Conservation (phyloP, 2,113 vertebrate genomes). For the Syrrhaptes paradoxus region DNA sequence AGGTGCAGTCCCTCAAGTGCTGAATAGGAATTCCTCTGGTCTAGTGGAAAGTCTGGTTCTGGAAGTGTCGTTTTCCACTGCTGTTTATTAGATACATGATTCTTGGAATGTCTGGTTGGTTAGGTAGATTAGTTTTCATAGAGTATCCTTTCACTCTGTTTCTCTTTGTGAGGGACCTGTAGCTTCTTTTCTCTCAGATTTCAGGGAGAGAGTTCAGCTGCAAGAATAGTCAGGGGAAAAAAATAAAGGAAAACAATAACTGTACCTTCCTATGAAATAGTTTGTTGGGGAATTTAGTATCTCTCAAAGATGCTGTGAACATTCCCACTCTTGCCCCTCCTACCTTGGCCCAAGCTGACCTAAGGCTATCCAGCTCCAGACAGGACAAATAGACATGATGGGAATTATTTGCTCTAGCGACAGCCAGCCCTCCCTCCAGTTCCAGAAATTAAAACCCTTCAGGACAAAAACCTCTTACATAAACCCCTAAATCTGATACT, state of each 20-base stretch:
- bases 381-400: not conserved
- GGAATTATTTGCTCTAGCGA: not conserved
- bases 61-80: not conserved
- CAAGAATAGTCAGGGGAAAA: not conserved
- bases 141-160: not conserved
- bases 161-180: not conserved
- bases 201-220: not conserved
- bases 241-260: accelerated
- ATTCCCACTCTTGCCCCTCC: not conserved
- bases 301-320: not conserved
- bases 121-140: not conserved
- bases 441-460: not conserved
- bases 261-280: not conserved
- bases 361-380: not conserved
- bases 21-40: not conserved
- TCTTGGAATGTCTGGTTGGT: not conserved
- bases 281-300: not conserved
- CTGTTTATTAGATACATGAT: not conserved
- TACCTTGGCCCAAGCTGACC: not conserved
- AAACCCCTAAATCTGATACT: not conserved
- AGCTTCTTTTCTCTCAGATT: not conserved
- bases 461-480: not conserved
- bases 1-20: not conserved
- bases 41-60: not conserved
- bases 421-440: not conserved